A percentile compares a stretch with the other conserved stretches of the same genome.
Evolutionary conservation across 2,113 vertebrate genomes (phyloP).

Genomic region (Promerops cafer): DNA sequence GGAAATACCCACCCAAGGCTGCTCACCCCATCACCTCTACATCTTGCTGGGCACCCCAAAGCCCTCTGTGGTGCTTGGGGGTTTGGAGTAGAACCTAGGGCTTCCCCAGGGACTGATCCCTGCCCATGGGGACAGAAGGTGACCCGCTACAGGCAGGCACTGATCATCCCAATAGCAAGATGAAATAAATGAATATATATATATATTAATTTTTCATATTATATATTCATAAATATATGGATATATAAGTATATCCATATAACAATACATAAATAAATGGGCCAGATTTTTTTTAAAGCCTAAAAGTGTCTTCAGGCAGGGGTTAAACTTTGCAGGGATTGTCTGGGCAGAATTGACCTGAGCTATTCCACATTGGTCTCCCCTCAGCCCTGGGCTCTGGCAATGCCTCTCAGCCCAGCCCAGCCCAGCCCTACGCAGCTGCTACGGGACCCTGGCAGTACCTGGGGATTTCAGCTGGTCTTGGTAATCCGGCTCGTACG

Average conservation of each 20-base stretch:
- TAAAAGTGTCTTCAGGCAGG: neutral
- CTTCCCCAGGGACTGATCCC: neutral
- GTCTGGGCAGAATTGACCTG: neutral
- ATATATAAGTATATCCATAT: neutral
- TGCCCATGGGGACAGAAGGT: neutral
- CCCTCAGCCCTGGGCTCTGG: rapidly evolving
- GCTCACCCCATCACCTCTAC: rapidly evolving
- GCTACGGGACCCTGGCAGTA: neutral
- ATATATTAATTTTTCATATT: neutral
- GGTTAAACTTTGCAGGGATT: neutral
- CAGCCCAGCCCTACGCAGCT: neutral
- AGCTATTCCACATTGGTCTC: rapidly evolving
- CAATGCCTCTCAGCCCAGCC: neutral
- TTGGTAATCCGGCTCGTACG: constrained; percentile 84
- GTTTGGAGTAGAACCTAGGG: neutral
- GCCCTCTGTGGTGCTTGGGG: neutral
- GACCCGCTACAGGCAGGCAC: neutral
- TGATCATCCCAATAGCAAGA: neutral
- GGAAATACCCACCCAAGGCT: neutral
- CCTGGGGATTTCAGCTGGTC: constrained; percentile 86
- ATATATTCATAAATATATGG: neutral
- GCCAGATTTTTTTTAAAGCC: neutral
- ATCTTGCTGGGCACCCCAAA: neutral
- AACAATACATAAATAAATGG: neutral
- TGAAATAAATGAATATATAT: neutral